Percentiles rank a stretch among this genome's conserved stretches.
phyloP scores from a whole-genome alignment of 2,113 vertebrate genomes.

The Myotis lucifugus region DNA sequence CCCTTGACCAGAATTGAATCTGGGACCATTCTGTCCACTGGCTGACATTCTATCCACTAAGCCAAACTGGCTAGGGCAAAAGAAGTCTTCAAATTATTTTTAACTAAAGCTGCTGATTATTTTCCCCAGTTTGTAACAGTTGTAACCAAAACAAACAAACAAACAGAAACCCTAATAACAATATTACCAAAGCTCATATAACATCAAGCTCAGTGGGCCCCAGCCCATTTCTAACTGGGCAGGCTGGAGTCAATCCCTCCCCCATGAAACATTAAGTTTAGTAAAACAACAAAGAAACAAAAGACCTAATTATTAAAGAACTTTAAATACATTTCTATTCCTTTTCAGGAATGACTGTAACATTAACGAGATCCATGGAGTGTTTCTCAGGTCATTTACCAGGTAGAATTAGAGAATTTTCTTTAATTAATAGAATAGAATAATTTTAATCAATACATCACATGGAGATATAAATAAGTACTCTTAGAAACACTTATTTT shows the following conservation, averaged over 20 bases:
- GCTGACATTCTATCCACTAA: too few species aligned
- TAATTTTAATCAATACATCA: constrained; percentile 28
- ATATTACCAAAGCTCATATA: background rate
- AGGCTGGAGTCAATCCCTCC: background rate
- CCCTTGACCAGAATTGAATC: too few species aligned
- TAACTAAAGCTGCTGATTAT: background rate
- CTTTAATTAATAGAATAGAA: constrained; percentile 2
- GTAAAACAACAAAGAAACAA: background rate
- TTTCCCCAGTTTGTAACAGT: constrained; percentile 16
- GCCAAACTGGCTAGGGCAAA: background rate
- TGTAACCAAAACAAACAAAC: background rate
- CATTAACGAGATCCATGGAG: background rate
- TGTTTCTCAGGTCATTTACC: background rate
- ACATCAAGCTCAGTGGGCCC: background rate
- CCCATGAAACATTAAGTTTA: background rate
- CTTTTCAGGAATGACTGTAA: background rate
- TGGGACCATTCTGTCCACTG: too few species aligned
- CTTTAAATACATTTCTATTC: background rate
- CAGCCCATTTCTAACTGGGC: background rate
- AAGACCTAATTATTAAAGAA: background rate
- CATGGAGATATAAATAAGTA: background rate
- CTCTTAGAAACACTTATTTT: background rate
- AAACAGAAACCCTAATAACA: background rate
- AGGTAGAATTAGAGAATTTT: background rate
- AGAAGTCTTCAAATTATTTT: background rate